phyloP scores from a whole-genome alignment of 1,140 invertebrate species.

The Aphis craccivora region DNA sequence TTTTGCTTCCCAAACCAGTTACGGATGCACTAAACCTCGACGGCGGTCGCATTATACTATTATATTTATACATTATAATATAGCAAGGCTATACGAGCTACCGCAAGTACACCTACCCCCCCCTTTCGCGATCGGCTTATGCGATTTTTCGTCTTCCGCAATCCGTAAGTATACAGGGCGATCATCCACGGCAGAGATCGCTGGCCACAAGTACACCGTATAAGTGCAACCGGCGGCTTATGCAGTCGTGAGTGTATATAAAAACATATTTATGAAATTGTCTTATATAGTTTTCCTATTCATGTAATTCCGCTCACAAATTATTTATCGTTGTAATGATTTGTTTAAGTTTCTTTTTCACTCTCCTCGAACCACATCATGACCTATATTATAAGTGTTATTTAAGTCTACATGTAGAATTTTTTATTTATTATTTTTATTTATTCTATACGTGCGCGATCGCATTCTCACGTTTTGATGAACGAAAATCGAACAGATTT shows the following conservation, averaged over 20 bases:
- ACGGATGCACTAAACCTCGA: constrained; percentile 5
- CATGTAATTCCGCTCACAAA: too few relatives aligned
- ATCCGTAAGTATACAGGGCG: background rate
- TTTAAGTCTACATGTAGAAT: too few relatives aligned
- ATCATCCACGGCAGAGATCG: background rate
- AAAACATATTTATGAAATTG: background rate
- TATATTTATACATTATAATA: background rate
- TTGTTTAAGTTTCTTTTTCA: background rate
- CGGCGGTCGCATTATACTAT: constrained; percentile 29
- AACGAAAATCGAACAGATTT: background rate
- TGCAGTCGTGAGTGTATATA: background rate
- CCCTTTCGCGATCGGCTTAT: background rate
- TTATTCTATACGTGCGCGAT: background rate
- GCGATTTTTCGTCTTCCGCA: background rate
- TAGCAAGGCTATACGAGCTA: background rate
- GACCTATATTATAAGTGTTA: background rate
- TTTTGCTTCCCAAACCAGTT: constrained; percentile 26
- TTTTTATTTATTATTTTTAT: too few relatives aligned
- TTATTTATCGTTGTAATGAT: too few relatives aligned
- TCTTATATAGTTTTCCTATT: background rate
- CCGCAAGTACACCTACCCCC: too few relatives aligned
- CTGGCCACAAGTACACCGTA: background rate
- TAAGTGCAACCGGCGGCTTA: background rate
- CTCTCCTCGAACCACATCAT: background rate
- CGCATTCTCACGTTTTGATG: background rate